phyloP scores from a whole-genome alignment of 2,113 vertebrate species.

The Herpailurus yagouaroundi region DNA sequence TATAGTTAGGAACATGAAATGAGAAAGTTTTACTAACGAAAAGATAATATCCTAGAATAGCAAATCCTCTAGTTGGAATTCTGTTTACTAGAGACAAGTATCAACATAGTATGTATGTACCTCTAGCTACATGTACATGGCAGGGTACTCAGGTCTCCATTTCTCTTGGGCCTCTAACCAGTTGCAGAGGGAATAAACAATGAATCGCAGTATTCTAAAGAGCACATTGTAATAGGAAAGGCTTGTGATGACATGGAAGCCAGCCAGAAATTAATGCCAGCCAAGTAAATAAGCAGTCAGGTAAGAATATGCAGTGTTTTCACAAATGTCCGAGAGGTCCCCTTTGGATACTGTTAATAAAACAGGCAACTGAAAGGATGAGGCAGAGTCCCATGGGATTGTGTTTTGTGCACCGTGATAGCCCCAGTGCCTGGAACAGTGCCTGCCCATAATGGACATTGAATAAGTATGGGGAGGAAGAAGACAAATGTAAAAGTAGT shows the following conservation, averaged over 20 bases:
- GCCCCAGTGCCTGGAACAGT: neutral
- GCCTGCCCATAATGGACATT: neutral
- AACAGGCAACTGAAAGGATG: neutral
- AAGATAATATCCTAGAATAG: neutral
- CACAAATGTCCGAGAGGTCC: neutral
- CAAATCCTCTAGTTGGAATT: slow-evolving; percentile 20
- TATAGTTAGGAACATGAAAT: neutral
- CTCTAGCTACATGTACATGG: neutral
- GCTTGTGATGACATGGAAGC: neutral
- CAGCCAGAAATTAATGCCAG: neutral
- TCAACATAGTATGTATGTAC: neutral
- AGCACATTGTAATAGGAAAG: neutral
- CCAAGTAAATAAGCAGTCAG: neutral
- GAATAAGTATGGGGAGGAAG: neutral
- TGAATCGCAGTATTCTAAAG: neutral
- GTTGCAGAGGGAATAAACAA: neutral
- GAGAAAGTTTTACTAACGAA: neutral
- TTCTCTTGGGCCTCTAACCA: neutral
- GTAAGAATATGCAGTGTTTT: neutral
- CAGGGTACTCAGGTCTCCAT: neutral
- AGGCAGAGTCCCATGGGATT: neutral
- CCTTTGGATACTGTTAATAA: neutral
- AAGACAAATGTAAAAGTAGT: neutral
- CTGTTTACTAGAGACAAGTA: neutral
- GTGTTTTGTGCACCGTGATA: neutral